These are phyloP conservation scores for Apodemia mormo DNA, from an alignment of 2,888 invertebrate genomes.

Conservation along the genomic window DNA sequence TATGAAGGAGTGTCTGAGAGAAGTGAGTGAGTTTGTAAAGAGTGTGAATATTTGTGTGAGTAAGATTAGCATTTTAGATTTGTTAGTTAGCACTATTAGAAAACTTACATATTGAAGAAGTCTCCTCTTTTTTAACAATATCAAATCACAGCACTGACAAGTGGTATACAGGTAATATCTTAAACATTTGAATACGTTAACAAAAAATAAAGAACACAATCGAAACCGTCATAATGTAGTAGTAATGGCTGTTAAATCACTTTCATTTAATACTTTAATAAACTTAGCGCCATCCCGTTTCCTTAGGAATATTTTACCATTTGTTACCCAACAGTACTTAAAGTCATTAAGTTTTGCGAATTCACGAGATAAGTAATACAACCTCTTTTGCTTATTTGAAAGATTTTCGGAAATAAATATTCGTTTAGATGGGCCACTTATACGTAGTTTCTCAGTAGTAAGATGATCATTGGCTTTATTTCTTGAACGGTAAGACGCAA, in stretches of 20 bases:
- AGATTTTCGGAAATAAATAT: neutral
- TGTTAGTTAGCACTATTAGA: neutral
- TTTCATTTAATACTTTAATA: slow-evolving; percentile 20
- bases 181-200: neutral
- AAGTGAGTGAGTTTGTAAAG: neutral
- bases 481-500: neutral
- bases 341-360: slow-evolving; percentile 1
- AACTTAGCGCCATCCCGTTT: slow-evolving; percentile 13
- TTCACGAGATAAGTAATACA: slow-evolving; percentile 17
- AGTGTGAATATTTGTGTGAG: neutral
- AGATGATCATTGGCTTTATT: neutral
- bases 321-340: slow-evolving; percentile 19
- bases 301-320: slow-evolving; percentile 10
- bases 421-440: neutral
- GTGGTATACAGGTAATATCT: slow-evolving; percentile 4
- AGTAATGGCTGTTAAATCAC: neutral
- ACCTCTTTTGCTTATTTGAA: slow-evolving; percentile 3
- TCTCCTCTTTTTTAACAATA: neutral
- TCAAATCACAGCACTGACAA: neutral
- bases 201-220: neutral
- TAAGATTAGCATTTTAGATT: neutral
- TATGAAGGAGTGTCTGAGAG: neutral
- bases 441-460: neutral
- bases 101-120: neutral
- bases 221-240: neutral